Evolutionary conservation across 2,888 invertebrate species (phyloP), one percentile per base, ranked within the genome.

Genomic region (Sarcophaga rosellei): DNA sequence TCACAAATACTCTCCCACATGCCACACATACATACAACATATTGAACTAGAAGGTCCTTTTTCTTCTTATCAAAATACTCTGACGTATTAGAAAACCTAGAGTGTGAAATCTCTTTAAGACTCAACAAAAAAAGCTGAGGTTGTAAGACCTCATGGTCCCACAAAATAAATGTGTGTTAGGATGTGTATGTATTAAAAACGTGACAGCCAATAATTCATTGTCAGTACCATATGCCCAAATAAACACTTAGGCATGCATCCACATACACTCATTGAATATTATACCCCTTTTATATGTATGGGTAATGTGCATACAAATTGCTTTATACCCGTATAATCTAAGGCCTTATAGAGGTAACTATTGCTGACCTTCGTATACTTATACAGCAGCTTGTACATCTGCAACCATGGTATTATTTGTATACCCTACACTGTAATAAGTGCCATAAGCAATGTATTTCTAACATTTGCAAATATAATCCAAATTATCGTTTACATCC

Each of bases 121-220:
- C 63, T 59, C 12, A 75, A 65, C 45, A 11, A 68, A 62, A 81
- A 73, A 53, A 81, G 75, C 81, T 86, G 80, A 81, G 45, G 21
- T 61, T 35, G 44, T 69, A 69, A 72, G n/a, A 35, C 68, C 25
- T 69, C 65, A 73, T 72, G 70, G 66, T 66, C 74, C 75, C 45
- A 44, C 44, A 85, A 81, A 77, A 81, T 70, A 65, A 3, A 53
- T 53, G 17, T 81, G 78, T 35, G 8, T 35, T n/a, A n/a, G 8
- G 8, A 2, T 53, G 17, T 81, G 81, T 35, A 10, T 53, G 17
- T 81, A 75, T 79, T 73, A 78, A 77, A 86, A 85, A 88, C 83
- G 85, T 88, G 90, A 85, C 88, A 89, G 88, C 89, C 89, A 88
- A 91, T 91, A 91, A 91, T 89, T 92, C 92, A 92, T 91, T 91